Base-by-base conservation (phyloP, 2,888 invertebrate species). In the Eupithecia exiguata region DNA sequence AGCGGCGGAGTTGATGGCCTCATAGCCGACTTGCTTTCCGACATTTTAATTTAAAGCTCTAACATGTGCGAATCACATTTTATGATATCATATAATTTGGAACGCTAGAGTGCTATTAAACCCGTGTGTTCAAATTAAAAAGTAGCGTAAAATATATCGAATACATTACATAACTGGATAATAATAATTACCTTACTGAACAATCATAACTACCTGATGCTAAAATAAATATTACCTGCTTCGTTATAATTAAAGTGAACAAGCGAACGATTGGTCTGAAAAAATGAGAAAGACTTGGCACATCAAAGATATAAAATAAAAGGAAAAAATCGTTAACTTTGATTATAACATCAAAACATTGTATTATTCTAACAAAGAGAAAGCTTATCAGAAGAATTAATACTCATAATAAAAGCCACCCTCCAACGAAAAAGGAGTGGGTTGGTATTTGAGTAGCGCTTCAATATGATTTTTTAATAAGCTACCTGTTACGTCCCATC, bases 301-400 rank as follows among this genome's bases (percentile, higher is more conserved):
- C 72, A 74, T 68, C 77, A 75, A 72, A 63, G 63, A 67, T 70
- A 74, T 25, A 43, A 67, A 49, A 75, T 58, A 74, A 71, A 69
- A 71, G 66, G 75, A 86, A 89, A 89, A 89, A 86, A 84, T 88
- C 84, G 86, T 88, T 87, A 86, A 84, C 85, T 84, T 86, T 89
- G 87, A 90, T 89, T 89, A 89, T 87, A 88, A 87, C 83, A 84
- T 86, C 85, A 86, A 83, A 86, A 84, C 85, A 81, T 83, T 82
- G 80, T 78, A 83, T 85, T 84, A 86, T 83, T 58, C 84, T 82
- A 86, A 89, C 87, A 88, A 89, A 88, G 86, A 83, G 83, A 80
- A 81, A 81, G 84, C 86, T 89, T 89, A 89, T 89, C 89, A 84
- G 81, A 77, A 80, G 81, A 86, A 85, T 87, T 86, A 85, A 86